Evolutionary conservation across 2,888 invertebrate species (phyloP), one percentile per base, ranked within the genome.

Genomic region (Arctia plantaginis): DNA sequence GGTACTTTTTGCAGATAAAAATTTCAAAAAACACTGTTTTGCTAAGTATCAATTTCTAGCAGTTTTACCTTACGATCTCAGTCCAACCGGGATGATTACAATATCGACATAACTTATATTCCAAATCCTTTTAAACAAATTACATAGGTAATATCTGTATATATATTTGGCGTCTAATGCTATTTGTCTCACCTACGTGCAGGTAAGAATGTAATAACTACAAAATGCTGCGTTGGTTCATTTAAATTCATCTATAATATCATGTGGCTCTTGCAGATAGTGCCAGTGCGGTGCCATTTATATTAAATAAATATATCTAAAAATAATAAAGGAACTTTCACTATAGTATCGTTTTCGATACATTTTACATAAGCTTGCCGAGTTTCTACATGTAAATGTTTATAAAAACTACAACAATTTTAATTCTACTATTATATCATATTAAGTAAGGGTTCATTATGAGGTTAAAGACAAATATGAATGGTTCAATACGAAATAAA

Each of bases 351-450:
- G 74, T 71, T 67, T 73, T 70, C 55, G 55, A 73, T 82, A 80
- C 70, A 74, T 77, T 72, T 73, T 76, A 73, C 77, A 73, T 51
- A 80, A 85, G 80, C 80, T 79, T 78, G 81, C 75, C 75, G 80
- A 77, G 77, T 81, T 77, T 76, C 74, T 81, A 82, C 64, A 78
- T 87, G 86, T 89, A 89, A 89, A 81, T 77, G 79, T 85, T 84
- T 89, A 89, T 86, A 88, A 89, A 89, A 89, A 88, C 85, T 88
- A 88, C 86, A 82, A 83, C 77, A 82, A 84, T 82, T 82, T 82
- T 81, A 81, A 79, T 77, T 78, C 75, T 83, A 81, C 81, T 72
- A 82, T 72, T 73, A 82, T 71, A 82, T 81, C 76, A 78, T 76
- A 73, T 69, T 66, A 77, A 62, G 65, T 66, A 76, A 62, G 65